These are phyloP conservation scores for Branchinecta sandiegonensis DNA, from an alignment of 2,888 invertebrate genomes.

Conservation along the genomic window DNA sequence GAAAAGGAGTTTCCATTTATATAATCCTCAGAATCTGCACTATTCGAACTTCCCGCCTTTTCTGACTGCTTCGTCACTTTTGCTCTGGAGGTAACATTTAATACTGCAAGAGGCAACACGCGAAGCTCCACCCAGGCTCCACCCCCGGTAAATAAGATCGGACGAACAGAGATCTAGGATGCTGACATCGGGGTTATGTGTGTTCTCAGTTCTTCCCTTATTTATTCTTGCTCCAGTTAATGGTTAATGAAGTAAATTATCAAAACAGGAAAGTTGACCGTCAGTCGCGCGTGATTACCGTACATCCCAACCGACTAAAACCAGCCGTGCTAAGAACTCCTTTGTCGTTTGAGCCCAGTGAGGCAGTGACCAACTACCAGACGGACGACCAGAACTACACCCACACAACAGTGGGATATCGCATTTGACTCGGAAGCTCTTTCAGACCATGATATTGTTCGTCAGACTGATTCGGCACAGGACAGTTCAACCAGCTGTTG, in stretches of 20 bases:
- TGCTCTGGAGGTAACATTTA: too few relatives aligned
- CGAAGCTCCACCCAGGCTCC: too few relatives aligned
- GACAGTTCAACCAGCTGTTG: neutral
- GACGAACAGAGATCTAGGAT: too few relatives aligned
- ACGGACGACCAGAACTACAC: neutral
- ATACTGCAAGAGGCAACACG: too few relatives aligned
- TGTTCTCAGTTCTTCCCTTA: too few relatives aligned
- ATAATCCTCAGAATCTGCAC: too few relatives aligned
- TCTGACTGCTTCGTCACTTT: too few relatives aligned
- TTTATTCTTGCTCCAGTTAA: too few relatives aligned
- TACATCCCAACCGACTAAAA: neutral
- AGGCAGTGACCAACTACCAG: neutral
- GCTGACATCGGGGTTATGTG: too few relatives aligned
- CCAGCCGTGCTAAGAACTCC: constrained; percentile 2
- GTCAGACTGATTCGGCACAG: constrained; percentile 9
- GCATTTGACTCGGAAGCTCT: constrained; percentile 11
- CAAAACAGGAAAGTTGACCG: neutral
- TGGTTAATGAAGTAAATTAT: constrained; percentile 2
- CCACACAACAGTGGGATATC: constrained; percentile 11
- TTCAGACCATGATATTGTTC: neutral
- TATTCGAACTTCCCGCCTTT: too few relatives aligned
- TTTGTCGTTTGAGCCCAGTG: constrained; percentile 6
- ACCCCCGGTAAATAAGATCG: too few relatives aligned
- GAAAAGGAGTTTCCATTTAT: too few relatives aligned
- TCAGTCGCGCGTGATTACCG: neutral